phyloP scores from a whole-genome alignment of 2,113 vertebrate genomes.

The Gallinago paraguaiae region DNA sequence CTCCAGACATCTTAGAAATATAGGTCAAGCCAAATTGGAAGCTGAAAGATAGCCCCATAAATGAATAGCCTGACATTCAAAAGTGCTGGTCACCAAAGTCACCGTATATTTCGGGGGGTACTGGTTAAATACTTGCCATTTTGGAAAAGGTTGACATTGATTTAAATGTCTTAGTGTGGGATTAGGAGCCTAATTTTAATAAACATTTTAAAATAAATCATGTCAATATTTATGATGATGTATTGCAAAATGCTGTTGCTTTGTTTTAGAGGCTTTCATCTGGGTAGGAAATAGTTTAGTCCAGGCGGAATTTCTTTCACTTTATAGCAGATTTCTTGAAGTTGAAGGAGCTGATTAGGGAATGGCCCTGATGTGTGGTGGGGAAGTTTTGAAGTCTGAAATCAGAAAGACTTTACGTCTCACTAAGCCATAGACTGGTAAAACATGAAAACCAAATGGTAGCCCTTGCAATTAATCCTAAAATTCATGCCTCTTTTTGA shows the following conservation, averaged over 20 bases:
- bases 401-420: neutral
- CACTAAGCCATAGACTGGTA: neutral
- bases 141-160: slow-evolving; percentile 6
- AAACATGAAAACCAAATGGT: neutral
- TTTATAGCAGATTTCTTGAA: neutral
- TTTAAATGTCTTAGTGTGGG: slow-evolving; percentile 1
- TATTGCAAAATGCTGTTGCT: neutral
- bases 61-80: neutral
- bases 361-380: neutral
- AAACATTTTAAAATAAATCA: slow-evolving; percentile 26
- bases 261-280: slow-evolving; percentile 29
- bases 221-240: slow-evolving; percentile 8
- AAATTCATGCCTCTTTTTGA: neutral
- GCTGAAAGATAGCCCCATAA: slow-evolving; percentile 25
- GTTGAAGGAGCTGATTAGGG: neutral
- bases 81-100: slow-evolving; percentile 23
- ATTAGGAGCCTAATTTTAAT: slow-evolving; percentile 59
- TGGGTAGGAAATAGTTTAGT: neutral
- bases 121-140: neutral
- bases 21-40: neutral
- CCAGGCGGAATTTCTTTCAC: neutral
- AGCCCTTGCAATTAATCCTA: neutral
- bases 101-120: neutral
- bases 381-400: neutral
- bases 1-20: neutral